Base-by-base conservation (phyloP, 2,797 vertebrate species). In the Brotula barbata region DNA sequence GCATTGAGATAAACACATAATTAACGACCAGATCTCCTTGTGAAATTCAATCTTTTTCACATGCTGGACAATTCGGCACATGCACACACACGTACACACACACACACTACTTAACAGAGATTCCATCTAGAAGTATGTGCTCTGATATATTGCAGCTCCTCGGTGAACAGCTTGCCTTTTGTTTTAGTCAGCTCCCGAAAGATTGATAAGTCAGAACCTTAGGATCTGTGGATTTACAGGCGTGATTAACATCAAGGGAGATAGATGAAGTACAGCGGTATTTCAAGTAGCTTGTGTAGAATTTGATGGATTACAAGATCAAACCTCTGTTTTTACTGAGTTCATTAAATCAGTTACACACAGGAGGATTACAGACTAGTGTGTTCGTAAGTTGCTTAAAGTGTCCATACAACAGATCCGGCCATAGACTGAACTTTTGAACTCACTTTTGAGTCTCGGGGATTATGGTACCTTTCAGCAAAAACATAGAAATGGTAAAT, bases 311-410 rank as follows among this genome's bases (percentile, higher is more conserved):
- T 88, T 78, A 85, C 33, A 72, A 68, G 80, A 85, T 80, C 79
- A 80, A 64, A 21, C 57, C 74, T 80, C 56, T 85, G 78, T 81
- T 87, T 86, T 86, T 62, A 73, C 87, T 82, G 77, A 78, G 78
- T 81, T 87, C 88, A 87, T 89, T 83, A 87, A 87, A 84, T 87
- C 88, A 80, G 76, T 87, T 86, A 84, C 85, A 89, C 81, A 78
- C 64, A 74, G 39, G 31, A 85, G 80, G 87, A 86, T 87, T 86
- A 85, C 15, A 2, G 60, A 76, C 73, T 56, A 54, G 25, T 82
- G 74, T 83, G 75, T 75, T 75, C 28, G 0, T 81, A 77, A 85
- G 69, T 82, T 79, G 74, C 82, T 81, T 75, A 77, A 78, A 84
- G 73, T 60, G 67, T 80, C 72, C 71, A 31, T 39, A 66, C 69